Base-by-base conservation (phyloP, 2,797 vertebrate genomes). In the Syndactyla subalaris region DNA sequence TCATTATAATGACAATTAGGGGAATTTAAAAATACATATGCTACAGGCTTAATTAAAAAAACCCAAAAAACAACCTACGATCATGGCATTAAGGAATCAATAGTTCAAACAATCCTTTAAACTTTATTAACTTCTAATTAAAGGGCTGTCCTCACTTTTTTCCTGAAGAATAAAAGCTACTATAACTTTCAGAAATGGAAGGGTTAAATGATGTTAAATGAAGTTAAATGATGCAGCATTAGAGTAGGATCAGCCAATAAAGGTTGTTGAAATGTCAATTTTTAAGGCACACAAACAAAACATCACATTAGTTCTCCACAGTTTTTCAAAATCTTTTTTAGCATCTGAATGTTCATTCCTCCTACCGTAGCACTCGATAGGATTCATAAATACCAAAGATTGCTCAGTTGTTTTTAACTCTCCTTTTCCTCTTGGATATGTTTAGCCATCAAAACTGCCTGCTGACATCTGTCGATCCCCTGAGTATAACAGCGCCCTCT, bases 71-170 rank as follows among this genome's bases (percentile, higher is more conserved):
- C 27, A 26, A 51, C 23, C 32, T 36, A 77, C 0, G 2, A 83
- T 43, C 24, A 48, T 2, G 3, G 26, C 39, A 81, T 30, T 63
- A 88, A 72, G 15, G 63, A 93, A 89, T 59, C 61, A 88, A 58
- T 17, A 92, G 24, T 67, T 85, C 46, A 93, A 83, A 73, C 26
- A 82, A 68, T 13, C 34, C 39, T 94, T 88, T 89, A 62, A 82
- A 85, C 15, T 92, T 79, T 45, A 63, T 46, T 63, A 24, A 58
- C 12, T 65, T 86, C 27, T 76, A 75, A 85, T 71, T 70, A 77
- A 91, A 49, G 32, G 34, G 34, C n/a, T 4, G 2, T 54, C 39
- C 36, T 86, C 24, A 23, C 3, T 24, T 90, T 79, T 38, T 43
- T 36, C 6, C 30, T 4, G 1, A 39, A 49, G 21, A 85, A 65